Percentiles rank a stretch among this genome's conserved stretches.
Conservation (phyloP, 2,113 vertebrate species). For the Picathartes gymnocephalus region DNA sequence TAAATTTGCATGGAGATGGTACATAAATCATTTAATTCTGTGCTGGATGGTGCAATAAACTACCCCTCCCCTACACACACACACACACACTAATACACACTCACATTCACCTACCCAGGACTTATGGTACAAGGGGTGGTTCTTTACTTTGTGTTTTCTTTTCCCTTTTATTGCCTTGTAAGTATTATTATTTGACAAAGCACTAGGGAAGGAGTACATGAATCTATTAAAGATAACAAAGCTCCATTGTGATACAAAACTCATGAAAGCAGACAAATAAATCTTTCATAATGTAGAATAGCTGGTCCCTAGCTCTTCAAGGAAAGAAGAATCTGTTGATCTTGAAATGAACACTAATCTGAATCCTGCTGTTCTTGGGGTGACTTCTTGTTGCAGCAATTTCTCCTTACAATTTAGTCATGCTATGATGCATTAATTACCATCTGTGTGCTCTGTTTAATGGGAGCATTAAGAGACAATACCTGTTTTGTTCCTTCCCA, state of each 20-base stretch:
- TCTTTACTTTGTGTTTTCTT: not conserved
- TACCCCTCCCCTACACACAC: not conserved
- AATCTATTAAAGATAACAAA: slow-evolving; percentile 63
- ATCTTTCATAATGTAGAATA: slow-evolving; percentile 29
- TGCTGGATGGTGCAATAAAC: not conserved
- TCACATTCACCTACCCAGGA: not conserved
- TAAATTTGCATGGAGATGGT: slow-evolving; percentile 70
- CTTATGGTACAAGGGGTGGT: not conserved
- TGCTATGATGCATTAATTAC: slow-evolving; percentile 39
- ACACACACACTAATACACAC: not conserved
- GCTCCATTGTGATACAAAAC: slow-evolving; percentile 40
- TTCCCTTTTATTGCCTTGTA: slow-evolving; percentile 27
- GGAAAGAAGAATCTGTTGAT: not conserved
- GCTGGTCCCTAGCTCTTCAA: slow-evolving; percentile 14
- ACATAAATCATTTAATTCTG: slow-evolving; percentile 64
- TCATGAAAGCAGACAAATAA: slow-evolving; percentile 36
- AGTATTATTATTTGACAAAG: slow-evolving; percentile 62
- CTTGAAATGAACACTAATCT: not conserved
- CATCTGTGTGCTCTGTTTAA: slow-evolving; percentile 6
- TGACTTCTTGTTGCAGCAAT: not conserved
- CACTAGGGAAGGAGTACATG: slow-evolving; percentile 42
- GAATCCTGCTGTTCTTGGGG: not conserved
- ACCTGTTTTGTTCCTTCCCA: not conserved
- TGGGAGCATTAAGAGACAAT: slow-evolving; percentile 12
- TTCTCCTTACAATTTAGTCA: not conserved